Evolutionary conservation across 2,888 invertebrate species (phyloP), one percentile per base, ranked within the genome.

Genomic region (Phania funesta): DNA sequence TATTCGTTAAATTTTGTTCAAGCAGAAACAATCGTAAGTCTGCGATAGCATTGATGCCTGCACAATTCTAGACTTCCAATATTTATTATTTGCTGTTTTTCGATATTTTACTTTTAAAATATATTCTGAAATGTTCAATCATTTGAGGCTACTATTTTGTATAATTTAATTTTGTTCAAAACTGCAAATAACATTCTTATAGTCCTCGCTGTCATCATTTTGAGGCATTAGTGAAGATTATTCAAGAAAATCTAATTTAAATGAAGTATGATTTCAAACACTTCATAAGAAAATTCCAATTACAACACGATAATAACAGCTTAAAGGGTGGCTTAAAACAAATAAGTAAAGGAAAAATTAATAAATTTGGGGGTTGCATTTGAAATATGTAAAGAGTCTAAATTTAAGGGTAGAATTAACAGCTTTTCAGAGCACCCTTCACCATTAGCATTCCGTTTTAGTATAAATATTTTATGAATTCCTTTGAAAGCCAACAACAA

Each of bases 201-300:
- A 16, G n/a, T 1, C 3, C 1, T 16, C 16, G 26, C 8, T 3
- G 9, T 26, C 26, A 38, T 38, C 50, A 18, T 22, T 18, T 8
- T 52, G 26, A 7, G 26, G 3, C n/a, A 20, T 18, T 18, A 67
- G n/a, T 44, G 8, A 20, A 74, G 13, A 54, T 44, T 32, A 35
- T 64, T 16, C 52, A 32, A 18, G 50, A 4, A 74, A 44, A 54
- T 54, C 22, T 54, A 24, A 54, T 64, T 46, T 54, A 35, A 44
- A 32, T 64, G 24, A 74, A 35, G 32, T 44, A 54, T 32, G 13
- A 44, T 64, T 52, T 44, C 18, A 68, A 73, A 44, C 52, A 73
- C 52, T 73, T 62, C 50, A 64, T 62, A 44, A 41, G 5, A 58
- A 38, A 50, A 32, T 26, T 6, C 2, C 18, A 24, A 67, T 24